Evolutionary conservation across 2,113 vertebrate species (phyloP), one percentile per base, ranked within the genome.

Genomic region (Ammodytes dubius): DNA sequence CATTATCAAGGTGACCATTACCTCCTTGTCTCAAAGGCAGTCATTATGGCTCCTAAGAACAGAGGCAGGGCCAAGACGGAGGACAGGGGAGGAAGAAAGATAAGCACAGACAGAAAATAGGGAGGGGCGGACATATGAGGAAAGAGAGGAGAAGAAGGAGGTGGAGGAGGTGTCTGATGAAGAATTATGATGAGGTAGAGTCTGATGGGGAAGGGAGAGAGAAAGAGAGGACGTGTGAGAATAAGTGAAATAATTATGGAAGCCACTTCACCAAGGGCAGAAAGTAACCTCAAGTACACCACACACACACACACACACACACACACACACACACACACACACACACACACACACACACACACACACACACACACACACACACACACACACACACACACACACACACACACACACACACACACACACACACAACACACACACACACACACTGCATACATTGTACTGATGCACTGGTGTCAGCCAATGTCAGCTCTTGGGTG

Each of bases 1-100:
- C 89, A 89, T 89, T 91, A 90, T 83, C 89, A 93, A 92, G 87
- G 89, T 92, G 90, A 92, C 88, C 86, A 93, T 91, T 89, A 89
- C 85, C 49, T 85, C 68, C 89, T 79, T 81, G 83, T 90, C 88
- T 89, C 90, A 92, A 91, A 93, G 83, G 81, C 74, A 15, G 83
- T 91, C 90, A 93, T 94, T 91, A 92, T 27, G 45, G 85, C 84
- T 58, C 70, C 75, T 85, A 76, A 87, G 84, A 89, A 82, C 86
- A 84, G 82, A 89, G 84, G 70, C 78, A 58, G 81, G 74, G 84
- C 74, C 77, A 53, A 66, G 60, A 82, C 9, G 7, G 66, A 73
- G 76, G 77, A 70, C 46, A 19, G 65, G 6, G 39, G 69, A 70
- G 49, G 70, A 57, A 71, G 79, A 87, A 80, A 91, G 88, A 91